These are phyloP conservation scores for Etheostoma perlongum DNA, from an alignment of 2,797 vertebrate species.

Conservation along the genomic window DNA sequence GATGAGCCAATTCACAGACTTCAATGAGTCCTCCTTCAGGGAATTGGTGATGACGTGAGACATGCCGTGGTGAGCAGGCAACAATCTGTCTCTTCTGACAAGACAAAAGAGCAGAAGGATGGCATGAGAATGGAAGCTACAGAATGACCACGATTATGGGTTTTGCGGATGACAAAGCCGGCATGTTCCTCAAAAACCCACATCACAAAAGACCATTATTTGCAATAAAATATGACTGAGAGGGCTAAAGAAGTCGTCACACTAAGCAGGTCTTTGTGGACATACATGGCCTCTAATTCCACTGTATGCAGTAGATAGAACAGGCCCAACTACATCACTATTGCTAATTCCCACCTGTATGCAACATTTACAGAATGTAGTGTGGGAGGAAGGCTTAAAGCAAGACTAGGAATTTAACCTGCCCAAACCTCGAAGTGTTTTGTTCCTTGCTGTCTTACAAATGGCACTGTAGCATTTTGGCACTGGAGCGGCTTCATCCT, in stretches of 20 bases:
- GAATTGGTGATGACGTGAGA: slow-evolving; percentile 24
- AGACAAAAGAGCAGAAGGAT: slow-evolving; percentile 18
- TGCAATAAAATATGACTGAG: not conserved
- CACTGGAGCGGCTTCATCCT: slow-evolving; percentile 40
- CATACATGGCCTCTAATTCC: slow-evolving; percentile 12
- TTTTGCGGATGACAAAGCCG: not conserved
- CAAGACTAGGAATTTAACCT: slow-evolving; percentile 41
- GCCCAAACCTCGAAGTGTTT: slow-evolving; percentile 38
- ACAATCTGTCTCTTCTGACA: slow-evolving; percentile 38
- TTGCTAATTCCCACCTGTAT: slow-evolving; percentile 59
- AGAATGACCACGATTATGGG: slow-evolving; percentile 3
- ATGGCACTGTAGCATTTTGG: slow-evolving; percentile 39
- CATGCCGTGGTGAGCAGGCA: not conserved
- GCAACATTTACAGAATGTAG: slow-evolving; percentile 47
- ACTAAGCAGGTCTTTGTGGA: slow-evolving; percentile 17
- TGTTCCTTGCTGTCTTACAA: slow-evolving; percentile 49
- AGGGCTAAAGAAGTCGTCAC: not conserved
- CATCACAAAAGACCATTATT: not conserved
- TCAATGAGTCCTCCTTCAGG: slow-evolving; percentile 28
- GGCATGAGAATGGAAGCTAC: not conserved
- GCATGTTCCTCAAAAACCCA: not conserved
- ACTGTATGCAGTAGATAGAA: slow-evolving; percentile 6
- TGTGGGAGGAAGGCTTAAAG: slow-evolving; percentile 53
- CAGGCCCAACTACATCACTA: slow-evolving; percentile 9
- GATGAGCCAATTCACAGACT: slow-evolving; percentile 1